phyloP scores from a whole-genome alignment of 1,140 invertebrate genomes.

The Eumeta japonica region DNA sequence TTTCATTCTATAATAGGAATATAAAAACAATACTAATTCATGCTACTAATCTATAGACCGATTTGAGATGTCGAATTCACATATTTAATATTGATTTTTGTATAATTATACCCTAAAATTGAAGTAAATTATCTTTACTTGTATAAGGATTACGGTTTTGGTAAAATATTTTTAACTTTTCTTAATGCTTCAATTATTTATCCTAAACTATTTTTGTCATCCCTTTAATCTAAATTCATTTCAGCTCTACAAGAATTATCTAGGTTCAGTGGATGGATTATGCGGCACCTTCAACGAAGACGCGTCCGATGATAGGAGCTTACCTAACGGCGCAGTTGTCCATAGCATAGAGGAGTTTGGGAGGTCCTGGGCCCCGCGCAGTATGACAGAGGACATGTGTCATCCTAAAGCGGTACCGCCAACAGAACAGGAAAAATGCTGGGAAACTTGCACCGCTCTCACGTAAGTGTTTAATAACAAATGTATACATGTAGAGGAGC shows the following conservation, averaged over 20 bases:
- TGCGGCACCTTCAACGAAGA: conserved; percentile 76
- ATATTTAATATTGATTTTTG: too few species aligned
- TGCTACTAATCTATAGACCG: too few species aligned
- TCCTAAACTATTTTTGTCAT: too few species aligned
- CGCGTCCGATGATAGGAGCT: conserved; percentile 65
- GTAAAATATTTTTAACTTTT: too few species aligned
- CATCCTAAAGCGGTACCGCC: conserved; percentile 62
- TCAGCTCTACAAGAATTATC: conserved; percentile 58
- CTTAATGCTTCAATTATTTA: too few species aligned
- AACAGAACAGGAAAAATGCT: conserved; percentile 62
- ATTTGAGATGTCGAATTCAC: too few species aligned
- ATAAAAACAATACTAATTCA: too few species aligned
- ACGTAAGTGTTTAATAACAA: conserved; percentile 34
- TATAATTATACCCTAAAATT: too few species aligned
- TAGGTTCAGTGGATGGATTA: conserved; percentile 68
- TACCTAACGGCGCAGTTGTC: conserved; percentile 65
- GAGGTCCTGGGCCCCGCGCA: conserved; percentile 65
- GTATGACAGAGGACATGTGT: conserved; percentile 58
- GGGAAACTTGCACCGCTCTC: conserved; percentile 62
- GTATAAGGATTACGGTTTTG: too few species aligned
- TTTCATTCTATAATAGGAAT: too few species aligned
- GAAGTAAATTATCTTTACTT: too few species aligned
- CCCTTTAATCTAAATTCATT: too few species aligned
- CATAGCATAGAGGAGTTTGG: conserved; percentile 70
- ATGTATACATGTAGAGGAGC: conserved; percentile 2